Evolutionary conservation across 2,888 invertebrate species (phyloP), one percentile per base, ranked within the genome.

Genomic region (Carcina quercana): DNA sequence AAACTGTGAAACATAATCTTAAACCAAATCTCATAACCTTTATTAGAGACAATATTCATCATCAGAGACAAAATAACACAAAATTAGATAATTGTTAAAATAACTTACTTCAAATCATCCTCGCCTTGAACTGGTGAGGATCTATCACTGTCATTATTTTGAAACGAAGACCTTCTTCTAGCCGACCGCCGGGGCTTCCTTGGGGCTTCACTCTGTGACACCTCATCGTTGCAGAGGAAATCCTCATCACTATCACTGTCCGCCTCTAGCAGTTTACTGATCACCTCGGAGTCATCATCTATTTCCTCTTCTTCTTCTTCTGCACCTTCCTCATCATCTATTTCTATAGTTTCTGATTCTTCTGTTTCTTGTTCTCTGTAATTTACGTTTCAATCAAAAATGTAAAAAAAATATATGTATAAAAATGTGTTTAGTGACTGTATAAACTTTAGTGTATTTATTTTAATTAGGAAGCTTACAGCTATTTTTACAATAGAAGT

Each of bases 211-310:
- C 21, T 55, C 44, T 0, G 60, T 48, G 0, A 38, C 30, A 11
- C 48, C 3, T 58, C 63, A 1, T 66, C 45, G 0, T 61, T 42
- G 32, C 66, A 69, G 28, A 57, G 57, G 41, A 67, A 73, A 14
- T 75, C 75, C 10, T 73, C 75, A 47, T 71, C 71, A 27, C 68
- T 53, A 7, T 54, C 56, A 29, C 51, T 72, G 22, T 79, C 79
- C 0, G 67, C 76, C 33, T 79, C 72, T 10, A 74, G 42, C n/a
- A 79, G 48, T 38, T 76, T 76, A 45, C 70, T 75, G 41, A 79
- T 76, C 4, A 78, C 72, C 35, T 75, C 75, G 0, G 71, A 64
- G 26, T 76, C 78, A 52, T 79, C 79, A 45, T 80, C 69, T 8
- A 70, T 50, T 25, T 69, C 71, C 20, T 68, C 57, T 0, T 39